Base-by-base conservation (phyloP, 1,140 invertebrate genomes). In the Lanistes nyassanus region DNA sequence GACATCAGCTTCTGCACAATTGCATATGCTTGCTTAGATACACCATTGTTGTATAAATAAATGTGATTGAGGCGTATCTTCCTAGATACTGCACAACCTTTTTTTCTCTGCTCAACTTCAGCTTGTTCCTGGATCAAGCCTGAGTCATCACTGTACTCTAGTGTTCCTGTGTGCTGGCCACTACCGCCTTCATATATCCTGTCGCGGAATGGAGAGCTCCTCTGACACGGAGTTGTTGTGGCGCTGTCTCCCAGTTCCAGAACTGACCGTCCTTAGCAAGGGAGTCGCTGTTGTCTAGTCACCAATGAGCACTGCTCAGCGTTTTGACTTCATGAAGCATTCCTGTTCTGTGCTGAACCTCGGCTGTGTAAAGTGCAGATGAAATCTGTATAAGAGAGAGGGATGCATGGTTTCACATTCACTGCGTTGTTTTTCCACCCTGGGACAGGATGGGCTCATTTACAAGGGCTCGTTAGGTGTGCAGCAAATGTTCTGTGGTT, bases 101-200 rank as follows among this genome's bases (percentile, higher is more conserved):
- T 19, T 37, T 42, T 47, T 31, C 5, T 69, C 7, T 29, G 9
- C 7, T 21, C 16, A 4, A 0, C 36, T 2, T 3, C 68, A 70
- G 68, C 53, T 72, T 16, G 53, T 19, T 26, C 36, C 70, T 4
- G 70, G 42, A 13, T 19, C n/a, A 3, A 19, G 19, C 26, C 31
- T 72, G 5, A 53, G 26, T 29, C 70, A 72, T 37, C 4, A 34
- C 55, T 72, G 70, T 37, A 72, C 55, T 36, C 60, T 72, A 16
- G 51, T 72, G 29, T 72, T 72, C 56, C 70, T 72, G 55, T 60
- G 42, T 16, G 31, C 70, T n/a, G 70, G 70, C 36, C 70, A 37
- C 4, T 72, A 60, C 56, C 70, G 23, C 5, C 36, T 72, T 37
- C 53, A 72, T 55, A 72, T 72, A n/a, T 21, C 70, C 55, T 72